A percentile compares a stretch with the other conserved stretches of the same genome.
Conservation (phyloP, 2,797 vertebrate species). For the Gallirallus australis region DNA sequence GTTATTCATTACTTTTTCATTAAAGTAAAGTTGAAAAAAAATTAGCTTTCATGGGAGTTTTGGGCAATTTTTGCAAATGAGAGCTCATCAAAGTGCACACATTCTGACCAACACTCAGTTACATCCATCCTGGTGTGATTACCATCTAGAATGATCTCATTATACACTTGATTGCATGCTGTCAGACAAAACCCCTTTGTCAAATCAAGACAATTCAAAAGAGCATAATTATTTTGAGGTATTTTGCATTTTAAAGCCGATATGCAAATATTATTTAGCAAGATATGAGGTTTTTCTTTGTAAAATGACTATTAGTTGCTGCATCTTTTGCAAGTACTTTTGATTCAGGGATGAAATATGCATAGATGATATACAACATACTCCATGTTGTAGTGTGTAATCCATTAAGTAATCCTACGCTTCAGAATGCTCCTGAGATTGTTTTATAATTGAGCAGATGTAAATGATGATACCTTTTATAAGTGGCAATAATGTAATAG, state of each 20-base stretch:
- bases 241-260: conserved; percentile 13
- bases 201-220: conserved; percentile 37
- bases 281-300: not conserved
- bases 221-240: not conserved
- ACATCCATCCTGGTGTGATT: not conserved
- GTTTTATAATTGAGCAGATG: not conserved
- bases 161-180: conserved; percentile 44
- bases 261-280: not conserved
- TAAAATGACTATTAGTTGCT: not conserved
- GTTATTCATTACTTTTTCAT: not conserved
- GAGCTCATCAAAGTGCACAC: not conserved
- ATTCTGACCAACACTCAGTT: conserved; percentile 24
- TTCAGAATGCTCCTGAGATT: not conserved
- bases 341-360: not conserved
- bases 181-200: conserved; percentile 14
- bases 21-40: not conserved
- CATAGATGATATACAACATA: not conserved
- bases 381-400: not conserved
- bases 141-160: conserved; percentile 19
- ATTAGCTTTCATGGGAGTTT: not conserved
- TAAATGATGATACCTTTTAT: not conserved
- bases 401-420: not conserved
- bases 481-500: not conserved
- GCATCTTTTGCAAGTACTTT: not conserved
- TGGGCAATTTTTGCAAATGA: conserved; percentile 1